phyloP scores from a whole-genome alignment of 2,113 vertebrate species.

The Apodemus sylvaticus region DNA sequence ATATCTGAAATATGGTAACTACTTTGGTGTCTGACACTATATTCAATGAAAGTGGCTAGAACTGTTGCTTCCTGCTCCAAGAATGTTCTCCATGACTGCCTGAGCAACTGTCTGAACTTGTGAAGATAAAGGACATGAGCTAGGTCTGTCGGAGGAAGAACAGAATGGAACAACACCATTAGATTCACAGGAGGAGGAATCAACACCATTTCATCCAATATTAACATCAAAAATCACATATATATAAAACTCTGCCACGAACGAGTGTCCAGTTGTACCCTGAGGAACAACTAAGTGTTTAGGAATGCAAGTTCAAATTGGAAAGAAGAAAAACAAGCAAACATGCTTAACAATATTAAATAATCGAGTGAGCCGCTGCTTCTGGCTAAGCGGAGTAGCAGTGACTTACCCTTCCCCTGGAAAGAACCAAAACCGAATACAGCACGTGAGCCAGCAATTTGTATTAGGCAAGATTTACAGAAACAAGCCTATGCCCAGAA shows the following conservation, averaged over 20 bases:
- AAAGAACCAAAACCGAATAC: not conserved
- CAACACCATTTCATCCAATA: slow-evolving; percentile 17
- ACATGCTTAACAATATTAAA: slow-evolving; percentile 21
- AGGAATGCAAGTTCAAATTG: not conserved
- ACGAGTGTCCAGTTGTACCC: not conserved
- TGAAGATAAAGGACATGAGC: not conserved
- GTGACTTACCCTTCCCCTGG: not conserved
- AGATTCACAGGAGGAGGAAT: not conserved
- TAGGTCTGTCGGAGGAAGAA: not conserved
- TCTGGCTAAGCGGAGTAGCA: not conserved
- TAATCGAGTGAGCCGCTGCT: not conserved
- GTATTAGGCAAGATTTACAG: not conserved
- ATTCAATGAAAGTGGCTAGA: not conserved
- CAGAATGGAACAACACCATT: not conserved
- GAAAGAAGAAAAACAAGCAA: not conserved
- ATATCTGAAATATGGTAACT: not conserved
- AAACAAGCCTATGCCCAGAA: not conserved
- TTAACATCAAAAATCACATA: not conserved
- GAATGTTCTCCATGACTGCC: not conserved
- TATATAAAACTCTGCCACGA: not conserved
- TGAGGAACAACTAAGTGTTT: not conserved
- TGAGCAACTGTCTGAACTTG: not conserved
- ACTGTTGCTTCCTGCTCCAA: not conserved
- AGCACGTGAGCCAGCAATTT: not conserved
- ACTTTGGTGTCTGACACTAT: not conserved